Base-by-base conservation (phyloP, 1,140 invertebrate species). In the Heliconius hewitsoni region DNA sequence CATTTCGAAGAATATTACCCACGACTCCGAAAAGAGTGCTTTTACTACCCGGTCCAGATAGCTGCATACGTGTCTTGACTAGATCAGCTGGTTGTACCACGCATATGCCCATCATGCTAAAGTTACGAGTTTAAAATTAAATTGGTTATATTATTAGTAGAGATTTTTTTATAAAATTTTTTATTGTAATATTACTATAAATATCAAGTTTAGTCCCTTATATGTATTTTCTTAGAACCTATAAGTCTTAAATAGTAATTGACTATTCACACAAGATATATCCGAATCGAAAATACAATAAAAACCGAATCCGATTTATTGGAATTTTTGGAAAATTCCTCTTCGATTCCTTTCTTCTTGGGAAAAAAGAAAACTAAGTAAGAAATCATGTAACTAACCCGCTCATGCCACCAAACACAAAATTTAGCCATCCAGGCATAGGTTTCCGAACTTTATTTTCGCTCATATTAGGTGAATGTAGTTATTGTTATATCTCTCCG, bases 21-120 rank as follows among this genome's bases (percentile, higher is more conserved):
- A 95, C 95, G 57, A 95, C 95, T 3, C 95, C 95, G 81, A 97
- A 96, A 2, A 96, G 96, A 96, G 82, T 97, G 96, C 8, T 96
- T 94, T 2, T 66, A 66, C 95, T 96, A 82, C 97, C 97, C 1
- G 83, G 83, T 9, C 87, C 89, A 19, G 81, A 37, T 37, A 99
- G 94, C 94, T 99, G 99, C 99, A 99, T 99, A 73, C 99, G 96
- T 93, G 99, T 99, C 94, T 99, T 99, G 1, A 99, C 96, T 80
- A 99, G 95, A 96, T 99, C 99, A 60, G 99, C 95, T 0, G 99
- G 99, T 91, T 99, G 99, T 4, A 99, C 99, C 90, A 99, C 97
- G 83, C 96, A 95, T 52, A 98, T 99, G n/a, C 98, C 99, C 73
- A 96, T 96, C 98, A 99, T 99, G 83, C 99, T 99, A 92, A 13